These are phyloP conservation scores for Thomomys bottae DNA, from an alignment of 2,113 vertebrate species.

Conservation along the genomic window DNA sequence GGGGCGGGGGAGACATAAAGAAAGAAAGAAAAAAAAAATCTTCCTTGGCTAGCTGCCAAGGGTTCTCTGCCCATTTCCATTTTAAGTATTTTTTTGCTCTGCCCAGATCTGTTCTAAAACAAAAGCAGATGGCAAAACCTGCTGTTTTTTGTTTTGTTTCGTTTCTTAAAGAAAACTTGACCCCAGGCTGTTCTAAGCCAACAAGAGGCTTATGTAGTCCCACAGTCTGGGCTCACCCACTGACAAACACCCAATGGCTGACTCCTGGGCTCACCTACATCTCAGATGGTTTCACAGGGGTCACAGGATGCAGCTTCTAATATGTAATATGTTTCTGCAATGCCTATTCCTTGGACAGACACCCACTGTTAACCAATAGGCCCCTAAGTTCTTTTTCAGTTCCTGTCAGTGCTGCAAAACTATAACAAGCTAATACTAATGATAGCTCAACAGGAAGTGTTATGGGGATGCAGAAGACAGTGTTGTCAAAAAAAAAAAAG, in stretches of 20 bases:
- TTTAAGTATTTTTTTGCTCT: constrained; percentile 66
- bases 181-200: background rate
- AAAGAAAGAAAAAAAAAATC: too few relatives aligned
- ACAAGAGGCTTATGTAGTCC: constrained; percentile 25
- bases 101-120: constrained; percentile 32
- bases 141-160: constrained; percentile 29
- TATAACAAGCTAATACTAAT: background rate
- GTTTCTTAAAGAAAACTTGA: constrained; percentile 43
- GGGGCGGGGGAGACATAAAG: too few relatives aligned
- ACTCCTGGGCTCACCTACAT: background rate
- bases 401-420: constrained; percentile 45
- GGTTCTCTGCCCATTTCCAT: constrained; percentile 66
- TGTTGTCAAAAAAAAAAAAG: constrained; percentile 25
- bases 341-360: background rate
- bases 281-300: background rate
- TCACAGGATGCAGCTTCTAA: background rate
- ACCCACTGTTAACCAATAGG: background rate
- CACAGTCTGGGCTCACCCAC: background rate
- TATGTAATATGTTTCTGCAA: background rate
- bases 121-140: constrained; percentile 48
- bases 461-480: background rate
- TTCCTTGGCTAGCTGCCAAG: constrained; percentile 65
- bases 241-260: background rate
- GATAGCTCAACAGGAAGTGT: constrained; percentile 67
- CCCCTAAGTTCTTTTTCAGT: background rate